These are phyloP conservation scores for Tenebrio molitor DNA, from an alignment of 1,140 invertebrate species.

Conservation along the genomic window DNA sequence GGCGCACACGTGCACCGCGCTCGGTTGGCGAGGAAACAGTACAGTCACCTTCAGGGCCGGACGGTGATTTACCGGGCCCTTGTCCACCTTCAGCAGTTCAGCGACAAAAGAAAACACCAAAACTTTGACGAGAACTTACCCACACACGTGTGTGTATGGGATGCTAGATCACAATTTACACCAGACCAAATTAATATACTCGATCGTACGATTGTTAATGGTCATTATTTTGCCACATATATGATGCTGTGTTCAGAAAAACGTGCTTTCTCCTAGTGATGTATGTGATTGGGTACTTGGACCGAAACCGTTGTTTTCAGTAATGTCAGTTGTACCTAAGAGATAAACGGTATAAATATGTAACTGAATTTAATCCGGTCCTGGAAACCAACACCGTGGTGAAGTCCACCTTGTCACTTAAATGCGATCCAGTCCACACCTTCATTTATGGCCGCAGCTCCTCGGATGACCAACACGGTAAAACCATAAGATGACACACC, in stretches of 20 bases:
- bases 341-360: no score
- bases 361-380: constrained; percentile 12
- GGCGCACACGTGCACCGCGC: constrained; percentile 58
- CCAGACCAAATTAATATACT: no score
- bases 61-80: constrained; percentile 39
- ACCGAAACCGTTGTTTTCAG: no score
- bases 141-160: neutral
- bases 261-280: no score
- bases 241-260: no score
- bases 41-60: constrained; percentile 47
- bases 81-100: constrained; percentile 2
- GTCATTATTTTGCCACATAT: no score
- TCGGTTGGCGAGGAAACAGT: constrained; percentile 44
- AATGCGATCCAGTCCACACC: constrained; percentile 11
- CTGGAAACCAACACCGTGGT: neutral
- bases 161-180: no score
- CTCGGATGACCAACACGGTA: constrained; percentile 10
- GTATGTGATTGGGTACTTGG: no score
- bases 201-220: no score
- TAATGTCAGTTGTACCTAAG: no score
- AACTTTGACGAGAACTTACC: neutral
- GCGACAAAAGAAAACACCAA: no score
- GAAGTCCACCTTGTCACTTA: constrained; percentile 12
- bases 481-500: constrained; percentile 18
- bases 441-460: constrained; percentile 2